These are phyloP conservation scores for Belonocnema kinseyi DNA, from an alignment of 1,140 invertebrate genomes.

Conservation along the genomic window DNA sequence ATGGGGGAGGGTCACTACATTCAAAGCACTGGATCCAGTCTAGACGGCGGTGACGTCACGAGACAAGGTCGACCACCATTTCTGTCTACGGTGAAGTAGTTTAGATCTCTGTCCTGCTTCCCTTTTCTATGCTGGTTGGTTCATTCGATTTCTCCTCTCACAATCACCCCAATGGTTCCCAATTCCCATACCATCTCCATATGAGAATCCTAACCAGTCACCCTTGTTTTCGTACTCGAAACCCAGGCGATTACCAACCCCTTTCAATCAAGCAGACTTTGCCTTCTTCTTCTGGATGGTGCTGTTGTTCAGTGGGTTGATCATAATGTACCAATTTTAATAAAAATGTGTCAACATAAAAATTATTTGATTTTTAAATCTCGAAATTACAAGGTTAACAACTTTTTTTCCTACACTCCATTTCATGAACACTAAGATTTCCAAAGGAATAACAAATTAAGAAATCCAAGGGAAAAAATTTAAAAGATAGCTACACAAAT, in stretches of 20 bases:
- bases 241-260: background rate
- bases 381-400: too few species aligned
- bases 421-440: too few species aligned
- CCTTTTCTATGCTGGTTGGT: background rate
- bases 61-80: constrained; percentile 63
- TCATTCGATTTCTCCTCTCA: background rate
- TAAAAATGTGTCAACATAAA: too few species aligned
- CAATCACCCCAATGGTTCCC: background rate
- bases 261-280: background rate
- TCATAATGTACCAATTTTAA: too few species aligned
- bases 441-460: too few species aligned
- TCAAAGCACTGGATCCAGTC: constrained; percentile 60
- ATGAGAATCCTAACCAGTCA: background rate
- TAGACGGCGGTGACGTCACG: constrained; percentile 63
- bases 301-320: too few species aligned
- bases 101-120: background rate
- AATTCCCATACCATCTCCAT: background rate
- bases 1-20: constrained; percentile 54
- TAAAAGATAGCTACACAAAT: too few species aligned
- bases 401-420: too few species aligned
- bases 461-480: too few species aligned
- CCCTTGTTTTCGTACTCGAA: constrained; percentile 4
- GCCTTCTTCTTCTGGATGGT: too few species aligned
- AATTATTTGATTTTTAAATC: too few species aligned
- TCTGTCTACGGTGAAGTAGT: constrained; percentile 43